Evolutionary conservation across 2,888 invertebrate species (phyloP).

Genomic region (Drosophila stalkeri): DNA sequence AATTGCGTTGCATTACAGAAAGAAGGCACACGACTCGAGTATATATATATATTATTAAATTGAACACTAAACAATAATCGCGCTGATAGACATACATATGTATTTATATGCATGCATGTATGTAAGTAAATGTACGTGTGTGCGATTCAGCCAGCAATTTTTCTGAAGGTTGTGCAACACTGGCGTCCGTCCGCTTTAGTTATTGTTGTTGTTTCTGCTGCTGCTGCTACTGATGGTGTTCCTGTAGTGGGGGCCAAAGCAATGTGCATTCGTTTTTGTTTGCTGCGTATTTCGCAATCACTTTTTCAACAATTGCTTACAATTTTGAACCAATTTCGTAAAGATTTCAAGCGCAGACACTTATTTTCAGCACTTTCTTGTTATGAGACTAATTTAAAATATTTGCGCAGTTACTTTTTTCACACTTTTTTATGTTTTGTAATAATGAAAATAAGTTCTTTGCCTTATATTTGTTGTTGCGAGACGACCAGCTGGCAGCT

Average conservation of each 20-base stretch:
- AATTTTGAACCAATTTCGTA: constrained; percentile 5
- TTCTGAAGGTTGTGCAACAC: constrained; percentile 64
- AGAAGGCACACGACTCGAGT: constrained; percentile 53
- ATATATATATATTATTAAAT: constrained; percentile 57
- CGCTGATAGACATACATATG: constrained; percentile 19
- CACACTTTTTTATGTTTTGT: constrained; percentile 51
- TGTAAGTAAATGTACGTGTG: constrained; percentile 37
- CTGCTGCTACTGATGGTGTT: constrained; percentile 41
- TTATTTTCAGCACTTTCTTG: not conserved
- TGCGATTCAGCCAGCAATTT: constrained; percentile 31
- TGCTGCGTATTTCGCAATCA: constrained; percentile 70
- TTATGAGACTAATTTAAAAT: constrained; percentile 11
- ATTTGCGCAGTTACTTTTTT: constrained; percentile 28
- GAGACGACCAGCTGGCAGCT: constrained; percentile 68
- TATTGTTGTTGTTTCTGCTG: constrained; percentile 53
- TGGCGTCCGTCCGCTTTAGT: constrained; percentile 47
- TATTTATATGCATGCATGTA: no score
- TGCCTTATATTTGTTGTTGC: constrained; percentile 66
- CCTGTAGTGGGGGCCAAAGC: constrained; percentile 23
- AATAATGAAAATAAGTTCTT: constrained; percentile 61
- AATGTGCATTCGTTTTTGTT: constrained; percentile 48
- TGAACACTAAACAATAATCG: constrained; percentile 59
- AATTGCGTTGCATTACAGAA: constrained; percentile 49
- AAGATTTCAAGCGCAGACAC: not conserved
- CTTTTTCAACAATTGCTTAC: constrained; percentile 43